A percentile compares a stretch with the other conserved stretches of the same genome.
Conservation (phyloP, 2,113 vertebrate genomes). For the Hippopotamus amphibius region DNA sequence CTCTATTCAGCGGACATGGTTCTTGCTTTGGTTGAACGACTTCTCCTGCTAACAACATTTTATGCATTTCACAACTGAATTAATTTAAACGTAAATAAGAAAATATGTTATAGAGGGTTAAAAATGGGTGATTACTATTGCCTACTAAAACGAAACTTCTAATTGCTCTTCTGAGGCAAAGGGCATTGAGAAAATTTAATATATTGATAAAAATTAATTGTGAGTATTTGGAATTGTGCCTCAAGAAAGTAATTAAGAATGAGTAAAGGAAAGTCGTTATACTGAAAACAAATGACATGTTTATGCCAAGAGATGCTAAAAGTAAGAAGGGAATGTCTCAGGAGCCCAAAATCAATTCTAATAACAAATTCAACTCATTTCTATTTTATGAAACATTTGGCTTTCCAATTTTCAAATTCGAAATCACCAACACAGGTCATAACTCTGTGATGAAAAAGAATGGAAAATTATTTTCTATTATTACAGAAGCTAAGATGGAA, state of each 20-base stretch:
- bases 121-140: conserved; percentile 63
- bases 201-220: conserved; percentile 82
- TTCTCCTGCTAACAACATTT: conserved; percentile 56
- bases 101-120: conserved; percentile 45
- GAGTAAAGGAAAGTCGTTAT: conserved; percentile 72
- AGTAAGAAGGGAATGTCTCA: conserved; percentile 73
- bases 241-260: conserved; percentile 80
- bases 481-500: conserved; percentile 33
- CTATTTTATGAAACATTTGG: conserved; percentile 83
- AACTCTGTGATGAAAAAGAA: conserved; percentile 65
- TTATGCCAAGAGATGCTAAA: conserved; percentile 77
- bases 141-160: conserved; percentile 74
- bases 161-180: conserved; percentile 76
- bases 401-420: conserved; percentile 69
- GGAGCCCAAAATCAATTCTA: conserved; percentile 70
- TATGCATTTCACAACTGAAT: conserved; percentile 63
- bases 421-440: conserved; percentile 61
- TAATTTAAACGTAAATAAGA: conserved; percentile 64
- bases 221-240: conserved; percentile 73
- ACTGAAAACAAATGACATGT: conserved; percentile 67
- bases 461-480: conserved; percentile 56
- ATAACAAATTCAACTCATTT: conserved; percentile 71
- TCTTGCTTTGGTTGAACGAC: conserved; percentile 49
- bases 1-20: conserved; percentile 40
- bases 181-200: conserved; percentile 81